Conservation (phyloP, 2,797 vertebrate species). For the Brotula barbata region DNA sequence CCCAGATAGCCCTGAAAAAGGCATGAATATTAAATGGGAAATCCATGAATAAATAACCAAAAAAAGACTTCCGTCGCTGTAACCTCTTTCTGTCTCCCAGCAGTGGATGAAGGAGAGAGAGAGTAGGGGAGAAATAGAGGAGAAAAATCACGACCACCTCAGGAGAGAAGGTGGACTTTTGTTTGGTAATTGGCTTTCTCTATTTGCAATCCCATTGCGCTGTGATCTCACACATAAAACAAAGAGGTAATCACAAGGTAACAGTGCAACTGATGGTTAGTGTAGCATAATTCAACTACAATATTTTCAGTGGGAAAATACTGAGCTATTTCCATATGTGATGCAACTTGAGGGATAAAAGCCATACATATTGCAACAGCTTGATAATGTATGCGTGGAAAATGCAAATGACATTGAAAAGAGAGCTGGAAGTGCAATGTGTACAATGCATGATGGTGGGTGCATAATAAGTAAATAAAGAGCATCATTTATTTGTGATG, state of each 20-base stretch:
- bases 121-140: slow-evolving; percentile 54
- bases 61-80: slow-evolving; percentile 72
- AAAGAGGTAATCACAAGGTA: slow-evolving; percentile 70
- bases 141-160: slow-evolving; percentile 44
- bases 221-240: slow-evolving; percentile 66
- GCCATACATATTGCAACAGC: slow-evolving; percentile 59
- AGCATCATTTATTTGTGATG: slow-evolving; percentile 54
- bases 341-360: slow-evolving; percentile 51
- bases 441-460: slow-evolving; percentile 42
- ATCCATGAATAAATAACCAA: slow-evolving; percentile 83
- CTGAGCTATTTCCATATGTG: slow-evolving; percentile 53
- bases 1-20: slow-evolving; percentile 80
- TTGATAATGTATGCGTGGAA: slow-evolving; percentile 53
- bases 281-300: slow-evolving; percentile 40
- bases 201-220: slow-evolving; percentile 63
- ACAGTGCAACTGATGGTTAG: slow-evolving; percentile 62
- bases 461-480: slow-evolving; percentile 55
- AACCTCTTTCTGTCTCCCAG: slow-evolving; percentile 69
- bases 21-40: slow-evolving; percentile 84
- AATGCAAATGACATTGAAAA: slow-evolving; percentile 62
- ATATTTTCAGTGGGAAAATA: slow-evolving; percentile 56
- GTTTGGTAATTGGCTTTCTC: slow-evolving; percentile 72
- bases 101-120: slow-evolving; percentile 60
- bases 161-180: slow-evolving; percentile 69
- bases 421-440: slow-evolving; percentile 39